Percentiles rank a stretch among this genome's conserved stretches.
These are phyloP conservation scores for Elymnias hypermnestra DNA, from an alignment of 1,140 invertebrate genomes.

Conservation along the genomic window DNA sequence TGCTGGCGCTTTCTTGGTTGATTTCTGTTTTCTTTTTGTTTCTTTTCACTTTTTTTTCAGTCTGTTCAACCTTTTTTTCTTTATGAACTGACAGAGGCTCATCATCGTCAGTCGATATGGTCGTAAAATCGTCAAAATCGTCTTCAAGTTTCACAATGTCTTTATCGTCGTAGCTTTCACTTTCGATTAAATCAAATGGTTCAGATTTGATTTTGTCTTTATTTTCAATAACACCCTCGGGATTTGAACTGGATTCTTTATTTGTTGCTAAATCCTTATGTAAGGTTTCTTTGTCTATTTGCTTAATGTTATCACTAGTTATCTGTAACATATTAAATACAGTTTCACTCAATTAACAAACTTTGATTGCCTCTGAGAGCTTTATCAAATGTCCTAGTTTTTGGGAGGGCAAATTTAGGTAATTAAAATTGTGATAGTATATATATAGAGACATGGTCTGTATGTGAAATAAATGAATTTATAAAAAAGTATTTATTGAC, in stretches of 20 bases:
- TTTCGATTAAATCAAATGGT: conserved; percentile 15
- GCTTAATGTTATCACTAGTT: conserved; percentile 14
- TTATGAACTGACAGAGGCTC: conserved; percentile 38
- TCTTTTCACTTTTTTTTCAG: conserved; percentile 20
- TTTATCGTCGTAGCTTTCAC: conserved; percentile 19
- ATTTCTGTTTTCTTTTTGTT: conserved; percentile 20
- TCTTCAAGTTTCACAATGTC: conserved; percentile 30
- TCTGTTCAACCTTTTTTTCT: conserved; percentile 24
- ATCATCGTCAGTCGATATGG: conserved; percentile 22
- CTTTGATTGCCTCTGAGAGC: too few relatives aligned
- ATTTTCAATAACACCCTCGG: conserved; percentile 7
- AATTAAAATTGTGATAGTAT: too few relatives aligned
- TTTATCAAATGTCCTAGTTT: too few relatives aligned
- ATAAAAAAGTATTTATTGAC: too few relatives aligned
- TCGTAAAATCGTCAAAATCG: conserved; percentile 16
- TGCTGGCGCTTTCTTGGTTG: too few relatives aligned
- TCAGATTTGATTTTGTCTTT: conserved; percentile 26
- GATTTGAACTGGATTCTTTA: not conserved
- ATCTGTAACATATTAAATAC: too few relatives aligned
- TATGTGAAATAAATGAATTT: too few relatives aligned
- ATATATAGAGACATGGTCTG: too few relatives aligned
- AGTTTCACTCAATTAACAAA: too few relatives aligned
- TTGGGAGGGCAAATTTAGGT: too few relatives aligned
- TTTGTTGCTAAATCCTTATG: conserved; percentile 8
- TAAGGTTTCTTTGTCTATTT: conserved; percentile 19